phyloP scores from a whole-genome alignment of 2,113 vertebrate species.

The Mesitornis unicolor region DNA sequence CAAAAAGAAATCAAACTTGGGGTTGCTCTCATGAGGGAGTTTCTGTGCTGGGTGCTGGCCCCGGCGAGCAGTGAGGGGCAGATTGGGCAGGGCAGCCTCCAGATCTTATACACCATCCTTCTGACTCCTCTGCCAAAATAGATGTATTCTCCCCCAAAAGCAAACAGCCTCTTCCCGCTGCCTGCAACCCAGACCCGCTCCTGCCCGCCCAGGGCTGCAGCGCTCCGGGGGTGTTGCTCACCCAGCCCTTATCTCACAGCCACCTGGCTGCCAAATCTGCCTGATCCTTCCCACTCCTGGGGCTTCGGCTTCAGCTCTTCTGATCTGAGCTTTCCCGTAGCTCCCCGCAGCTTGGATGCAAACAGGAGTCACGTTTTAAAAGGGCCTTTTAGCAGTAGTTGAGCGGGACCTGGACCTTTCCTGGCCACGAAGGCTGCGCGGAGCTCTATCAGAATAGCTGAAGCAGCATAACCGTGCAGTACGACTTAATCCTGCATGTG shows the following conservation, averaged over 20 bases:
- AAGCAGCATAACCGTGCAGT: background rate
- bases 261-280: background rate
- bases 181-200: background rate
- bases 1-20: too few relatives aligned
- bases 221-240: background rate
- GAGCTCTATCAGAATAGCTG: background rate
- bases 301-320: background rate
- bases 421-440: fast-evolving
- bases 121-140: background rate
- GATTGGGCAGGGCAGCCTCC: background rate
- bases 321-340: background rate
- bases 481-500: background rate
- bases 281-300: background rate
- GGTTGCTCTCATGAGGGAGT: fast-evolving
- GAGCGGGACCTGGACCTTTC: fast-evolving
- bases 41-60: background rate
- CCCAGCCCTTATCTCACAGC: background rate
- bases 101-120: background rate
- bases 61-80: background rate
- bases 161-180: background rate
- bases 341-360: background rate
- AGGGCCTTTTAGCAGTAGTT: background rate
- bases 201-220: background rate
- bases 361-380: background rate
- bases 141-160: background rate